These are phyloP conservation scores for Dicrurus megarhynchus DNA, from an alignment of 2,113 vertebrate genomes.

Conservation along the genomic window DNA sequence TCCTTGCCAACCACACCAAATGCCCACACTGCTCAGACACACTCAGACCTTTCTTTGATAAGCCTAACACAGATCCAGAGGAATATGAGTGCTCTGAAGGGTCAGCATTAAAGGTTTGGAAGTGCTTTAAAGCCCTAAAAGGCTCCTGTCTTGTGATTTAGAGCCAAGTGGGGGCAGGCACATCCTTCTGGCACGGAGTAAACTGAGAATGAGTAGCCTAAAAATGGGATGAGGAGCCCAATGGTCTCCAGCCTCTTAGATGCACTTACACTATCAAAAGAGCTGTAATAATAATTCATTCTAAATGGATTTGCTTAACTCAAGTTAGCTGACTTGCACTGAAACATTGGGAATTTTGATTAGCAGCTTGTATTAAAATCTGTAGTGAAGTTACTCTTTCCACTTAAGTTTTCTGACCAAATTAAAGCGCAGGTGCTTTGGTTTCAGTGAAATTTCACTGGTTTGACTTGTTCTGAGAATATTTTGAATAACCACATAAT, in stretches of 20 bases:
- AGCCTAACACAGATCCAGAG: background rate
- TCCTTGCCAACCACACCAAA: background rate
- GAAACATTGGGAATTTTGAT: background rate
- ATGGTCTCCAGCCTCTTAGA: background rate
- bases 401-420: background rate
- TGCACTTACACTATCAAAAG: background rate
- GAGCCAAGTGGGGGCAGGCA: background rate
- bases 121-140: background rate
- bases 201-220: background rate
- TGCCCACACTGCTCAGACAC: background rate
- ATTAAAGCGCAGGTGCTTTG: background rate
- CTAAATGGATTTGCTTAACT: background rate
- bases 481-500: background rate
- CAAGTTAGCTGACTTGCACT: background rate
- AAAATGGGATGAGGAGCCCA: background rate
- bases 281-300: background rate
- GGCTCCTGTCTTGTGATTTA: background rate
- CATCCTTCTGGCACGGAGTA: background rate
- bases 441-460: background rate
- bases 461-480: background rate
- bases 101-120: background rate
- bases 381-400: background rate
- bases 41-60: background rate
- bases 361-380: background rate
- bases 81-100: background rate